Percentiles rank a stretch among this genome's conserved stretches.
Conservation (phyloP, 2,888 invertebrate genomes). For the Encarsia formosa region DNA sequence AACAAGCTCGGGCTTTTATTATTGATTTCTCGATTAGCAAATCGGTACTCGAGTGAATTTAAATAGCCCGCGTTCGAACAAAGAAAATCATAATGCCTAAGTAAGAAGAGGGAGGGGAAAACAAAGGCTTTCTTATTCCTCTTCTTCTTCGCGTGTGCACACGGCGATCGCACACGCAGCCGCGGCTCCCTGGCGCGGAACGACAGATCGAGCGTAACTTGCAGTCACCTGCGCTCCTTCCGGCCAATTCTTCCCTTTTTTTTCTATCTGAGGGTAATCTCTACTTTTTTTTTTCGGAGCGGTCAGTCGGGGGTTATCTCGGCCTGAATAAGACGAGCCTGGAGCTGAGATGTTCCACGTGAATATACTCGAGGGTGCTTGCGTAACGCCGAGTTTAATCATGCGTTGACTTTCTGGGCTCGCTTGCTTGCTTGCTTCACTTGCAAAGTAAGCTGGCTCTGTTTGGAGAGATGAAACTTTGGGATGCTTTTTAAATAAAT, state of each 20-base stretch:
- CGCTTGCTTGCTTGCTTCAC: too few species aligned
- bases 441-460: too few species aligned
- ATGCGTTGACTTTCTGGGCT: too few species aligned
- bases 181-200: constrained; percentile 49
- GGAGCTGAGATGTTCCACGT: background rate
- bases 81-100: constrained; percentile 5
- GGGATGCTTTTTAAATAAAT: too few species aligned
- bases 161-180: constrained; percentile 18
- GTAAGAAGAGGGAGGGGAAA: constrained; percentile 6
- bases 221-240: constrained; percentile 52
- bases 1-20: too few species aligned
- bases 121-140: too few species aligned
- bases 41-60: constrained; percentile 14
- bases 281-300: background rate
- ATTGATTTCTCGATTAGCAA: too few species aligned
- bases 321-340: background rate
- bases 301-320: background rate
- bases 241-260: constrained; percentile 38
- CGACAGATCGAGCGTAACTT: constrained; percentile 52
- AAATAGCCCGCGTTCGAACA: constrained; percentile 15
- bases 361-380: background rate
- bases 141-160: too few species aligned
- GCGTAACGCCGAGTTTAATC: too few species aligned
- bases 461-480: too few species aligned
- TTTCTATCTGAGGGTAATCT: constrained; percentile 2